phyloP scores from a whole-genome alignment of 2,888 invertebrate genomes.

The Epistrophe grossulariae region DNA sequence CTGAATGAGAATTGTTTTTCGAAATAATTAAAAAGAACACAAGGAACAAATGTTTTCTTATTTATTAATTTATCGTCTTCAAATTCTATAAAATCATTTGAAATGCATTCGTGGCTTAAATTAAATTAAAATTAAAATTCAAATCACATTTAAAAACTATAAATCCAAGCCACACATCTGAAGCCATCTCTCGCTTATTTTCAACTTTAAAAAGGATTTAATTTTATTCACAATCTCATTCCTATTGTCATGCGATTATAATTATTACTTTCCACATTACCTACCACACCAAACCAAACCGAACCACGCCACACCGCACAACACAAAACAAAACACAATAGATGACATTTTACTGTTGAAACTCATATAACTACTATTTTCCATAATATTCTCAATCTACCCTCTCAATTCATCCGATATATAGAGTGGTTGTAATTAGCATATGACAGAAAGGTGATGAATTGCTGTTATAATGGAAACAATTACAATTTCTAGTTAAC shows the following conservation, averaged over 20 bases:
- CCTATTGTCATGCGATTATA: constrained; percentile 7
- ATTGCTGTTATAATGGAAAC: constrained; percentile 72
- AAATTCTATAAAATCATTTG: too few relatives aligned
- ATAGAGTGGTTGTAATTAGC: constrained; percentile 61
- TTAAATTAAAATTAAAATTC: constrained; percentile 20
- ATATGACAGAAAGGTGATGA: constrained; percentile 76
- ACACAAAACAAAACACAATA: constrained; percentile 2
- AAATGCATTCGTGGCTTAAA: background rate
- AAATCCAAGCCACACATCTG: constrained; percentile 6
- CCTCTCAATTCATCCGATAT: constrained; percentile 17
- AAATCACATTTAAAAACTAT: constrained; percentile 23
- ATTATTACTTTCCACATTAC: constrained; percentile 11
- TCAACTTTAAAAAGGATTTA: constrained; percentile 1
- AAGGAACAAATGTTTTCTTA: too few relatives aligned
- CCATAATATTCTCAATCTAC: constrained; percentile 18
- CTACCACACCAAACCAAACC: background rate
- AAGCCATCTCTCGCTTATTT: background rate
- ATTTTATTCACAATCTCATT: constrained; percentile 23
- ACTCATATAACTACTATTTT: background rate
- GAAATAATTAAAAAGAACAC: too few relatives aligned
- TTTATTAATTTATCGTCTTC: too few relatives aligned
- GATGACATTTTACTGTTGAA: constrained; percentile 26
- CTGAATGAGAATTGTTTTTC: too few relatives aligned
- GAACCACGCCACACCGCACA: too few relatives aligned
- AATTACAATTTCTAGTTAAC: constrained; percentile 67